phyloP scores from a whole-genome alignment of 2,797 vertebrate genomes.

The Spheniscus humboldti region DNA sequence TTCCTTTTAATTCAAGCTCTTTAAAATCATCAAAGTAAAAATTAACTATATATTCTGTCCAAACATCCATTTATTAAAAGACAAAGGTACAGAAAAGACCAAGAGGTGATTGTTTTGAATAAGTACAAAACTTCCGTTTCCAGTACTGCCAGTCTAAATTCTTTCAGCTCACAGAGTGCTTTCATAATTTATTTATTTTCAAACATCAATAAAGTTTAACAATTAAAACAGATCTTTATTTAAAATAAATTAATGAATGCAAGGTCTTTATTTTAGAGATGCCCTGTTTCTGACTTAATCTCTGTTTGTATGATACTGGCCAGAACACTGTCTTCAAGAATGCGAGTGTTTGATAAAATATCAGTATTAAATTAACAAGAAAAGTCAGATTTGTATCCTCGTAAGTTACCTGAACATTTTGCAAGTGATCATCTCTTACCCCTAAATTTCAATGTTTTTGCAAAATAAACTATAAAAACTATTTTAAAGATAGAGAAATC shows the following conservation, averaged over 20 bases:
- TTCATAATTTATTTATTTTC: neutral
- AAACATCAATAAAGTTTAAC: neutral
- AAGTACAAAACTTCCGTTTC: neutral
- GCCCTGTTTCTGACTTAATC: neutral
- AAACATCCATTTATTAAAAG: neutral
- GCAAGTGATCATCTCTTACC: neutral
- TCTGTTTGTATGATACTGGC: neutral
- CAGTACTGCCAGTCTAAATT: neutral
- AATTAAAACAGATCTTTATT: neutral
- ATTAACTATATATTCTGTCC: neutral
- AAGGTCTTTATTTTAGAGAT: neutral
- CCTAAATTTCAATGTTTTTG: neutral
- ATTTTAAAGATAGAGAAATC: neutral
- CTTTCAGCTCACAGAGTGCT: neutral
- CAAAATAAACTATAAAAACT: neutral
- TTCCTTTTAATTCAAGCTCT: neutral
- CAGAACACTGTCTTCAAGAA: neutral
- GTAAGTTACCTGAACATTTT: neutral
- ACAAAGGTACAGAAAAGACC: neutral
- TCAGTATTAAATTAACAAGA: neutral
- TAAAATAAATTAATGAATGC: neutral
- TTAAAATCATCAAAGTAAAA: neutral
- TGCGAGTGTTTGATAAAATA: neutral
- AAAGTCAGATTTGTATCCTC: neutral
- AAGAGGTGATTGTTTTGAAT: neutral